Evolutionary conservation across 2,888 invertebrate genomes (phyloP), one percentile per base, ranked within the genome.

Genomic region (Cataglyphis rosenhaueri): DNA sequence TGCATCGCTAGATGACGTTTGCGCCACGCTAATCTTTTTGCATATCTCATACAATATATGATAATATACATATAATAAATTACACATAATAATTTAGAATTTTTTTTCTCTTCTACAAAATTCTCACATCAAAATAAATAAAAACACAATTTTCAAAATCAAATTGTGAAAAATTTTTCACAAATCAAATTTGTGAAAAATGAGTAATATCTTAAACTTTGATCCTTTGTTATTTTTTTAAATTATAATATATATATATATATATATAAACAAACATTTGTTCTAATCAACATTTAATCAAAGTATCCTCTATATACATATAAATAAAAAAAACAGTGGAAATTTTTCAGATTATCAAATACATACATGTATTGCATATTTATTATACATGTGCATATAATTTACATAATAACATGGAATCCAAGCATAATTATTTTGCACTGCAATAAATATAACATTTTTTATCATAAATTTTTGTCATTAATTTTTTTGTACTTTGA

Each of bases 1-100:
- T 57, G 62, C 62, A 57, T 74, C 62, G 74, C 62, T 62, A 81
- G 74, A 74, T 81, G 74, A 64, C 74, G 59, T 41, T 41, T 38
- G 57, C n/a, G 38, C 9, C n/a, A 5, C 12, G 48, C 74, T 81
- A 48, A 44, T 81, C 35, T 59, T 81, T 25, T 59, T 62, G 44
- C 15, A 9, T 8, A 59, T 59, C 29, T 59, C 18, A 10, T 25
- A 12, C 9, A 12, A 41, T 41, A 41, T 29, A 18, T 3, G 18
- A 18, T 8, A 61, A 59, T 12, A 21, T 21, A 57, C 1, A 25
- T 25, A 5, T 15, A 29, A 25, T 59, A 29, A 15, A 57, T 57
- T 25, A 25, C 25, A 25, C 0, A 1, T 25, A 25, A 25, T 25
- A 44, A 4, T 44, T 44, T 12, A 41, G 3, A 41, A 5, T 52